Conservation (phyloP, 2,797 vertebrate species). For the Spinus olivaceus region DNA sequence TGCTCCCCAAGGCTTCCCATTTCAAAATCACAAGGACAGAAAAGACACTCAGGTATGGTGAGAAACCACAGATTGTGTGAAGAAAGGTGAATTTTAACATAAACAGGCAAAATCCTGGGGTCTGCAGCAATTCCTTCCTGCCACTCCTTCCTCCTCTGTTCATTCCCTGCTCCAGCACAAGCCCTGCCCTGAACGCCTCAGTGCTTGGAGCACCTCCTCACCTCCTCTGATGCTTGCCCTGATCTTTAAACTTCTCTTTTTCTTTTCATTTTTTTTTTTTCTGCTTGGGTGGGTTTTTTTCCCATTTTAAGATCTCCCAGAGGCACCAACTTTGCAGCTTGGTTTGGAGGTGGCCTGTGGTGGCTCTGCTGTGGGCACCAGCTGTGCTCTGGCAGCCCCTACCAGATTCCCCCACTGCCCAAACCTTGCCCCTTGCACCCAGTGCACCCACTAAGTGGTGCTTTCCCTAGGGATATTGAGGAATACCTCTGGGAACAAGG, state of each 20-base stretch:
- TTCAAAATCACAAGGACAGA: slow-evolving; percentile 69
- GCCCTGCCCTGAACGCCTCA: background rate
- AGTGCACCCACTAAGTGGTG: background rate
- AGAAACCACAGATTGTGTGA: background rate
- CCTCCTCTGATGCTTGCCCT: background rate
- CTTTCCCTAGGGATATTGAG: background rate
- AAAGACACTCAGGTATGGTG: slow-evolving; percentile 64
- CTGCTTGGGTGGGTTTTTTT: accelerated
- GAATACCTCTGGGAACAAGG: background rate
- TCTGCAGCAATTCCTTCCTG: background rate
- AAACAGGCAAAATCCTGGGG: background rate
- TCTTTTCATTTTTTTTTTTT: too few species aligned
- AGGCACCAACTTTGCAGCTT: background rate
- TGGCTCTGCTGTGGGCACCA: background rate
- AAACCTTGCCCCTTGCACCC: background rate
- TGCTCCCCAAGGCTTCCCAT: slow-evolving; percentile 79
- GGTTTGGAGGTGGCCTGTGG: background rate
- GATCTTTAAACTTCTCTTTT: background rate
- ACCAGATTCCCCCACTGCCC: background rate
- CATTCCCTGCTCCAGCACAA: accelerated
- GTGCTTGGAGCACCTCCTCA: background rate
- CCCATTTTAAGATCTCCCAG: background rate
- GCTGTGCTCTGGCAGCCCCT: background rate
- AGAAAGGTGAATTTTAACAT: background rate
- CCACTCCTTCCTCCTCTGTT: background rate